Percentiles rank a stretch among this genome's conserved stretches.
These are phyloP conservation scores for Larimichthys polyactis DNA, from an alignment of 2,113 vertebrate genomes.

Conservation along the genomic window DNA sequence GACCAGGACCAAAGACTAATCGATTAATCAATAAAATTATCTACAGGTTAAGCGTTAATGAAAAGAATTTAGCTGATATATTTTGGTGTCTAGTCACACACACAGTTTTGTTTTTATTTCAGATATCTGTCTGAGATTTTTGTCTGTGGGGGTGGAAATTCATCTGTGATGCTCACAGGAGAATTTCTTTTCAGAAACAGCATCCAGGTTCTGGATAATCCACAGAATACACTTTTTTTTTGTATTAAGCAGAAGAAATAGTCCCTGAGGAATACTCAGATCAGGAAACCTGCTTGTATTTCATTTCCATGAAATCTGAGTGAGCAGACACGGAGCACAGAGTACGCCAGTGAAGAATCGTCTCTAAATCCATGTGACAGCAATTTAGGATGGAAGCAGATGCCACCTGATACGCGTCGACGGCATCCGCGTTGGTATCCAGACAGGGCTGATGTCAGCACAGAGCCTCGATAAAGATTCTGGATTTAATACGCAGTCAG, in stretches of 20 bases:
- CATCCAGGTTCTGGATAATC: background rate
- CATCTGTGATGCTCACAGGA: background rate
- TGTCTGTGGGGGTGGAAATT: background rate
- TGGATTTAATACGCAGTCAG: constrained; percentile 21
- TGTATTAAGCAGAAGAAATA: background rate
- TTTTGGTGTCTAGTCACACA: background rate
- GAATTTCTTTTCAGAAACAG: background rate
- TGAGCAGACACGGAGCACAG: background rate
- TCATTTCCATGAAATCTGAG: constrained; percentile 21
- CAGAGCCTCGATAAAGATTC: constrained; percentile 35
- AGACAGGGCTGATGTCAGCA: constrained; percentile 63
- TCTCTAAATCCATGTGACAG: constrained; percentile 33
- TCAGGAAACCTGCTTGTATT: constrained; percentile 10
- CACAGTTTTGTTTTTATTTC: background rate
- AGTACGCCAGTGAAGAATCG: background rate
- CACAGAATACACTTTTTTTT: background rate
- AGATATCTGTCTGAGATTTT: background rate
- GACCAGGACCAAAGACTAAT: no score
- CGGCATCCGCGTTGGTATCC: background rate
- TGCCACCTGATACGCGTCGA: constrained; percentile 23
- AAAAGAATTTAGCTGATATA: no score
- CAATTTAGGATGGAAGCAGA: constrained; percentile 30
- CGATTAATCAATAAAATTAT: no score
- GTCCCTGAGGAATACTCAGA: background rate
- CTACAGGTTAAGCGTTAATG: no score